Percentiles rank a stretch among this genome's conserved stretches.
These are phyloP conservation scores for Sarcophaga rosellei DNA, from an alignment of 2,888 invertebrate species.

Conservation along the genomic window DNA sequence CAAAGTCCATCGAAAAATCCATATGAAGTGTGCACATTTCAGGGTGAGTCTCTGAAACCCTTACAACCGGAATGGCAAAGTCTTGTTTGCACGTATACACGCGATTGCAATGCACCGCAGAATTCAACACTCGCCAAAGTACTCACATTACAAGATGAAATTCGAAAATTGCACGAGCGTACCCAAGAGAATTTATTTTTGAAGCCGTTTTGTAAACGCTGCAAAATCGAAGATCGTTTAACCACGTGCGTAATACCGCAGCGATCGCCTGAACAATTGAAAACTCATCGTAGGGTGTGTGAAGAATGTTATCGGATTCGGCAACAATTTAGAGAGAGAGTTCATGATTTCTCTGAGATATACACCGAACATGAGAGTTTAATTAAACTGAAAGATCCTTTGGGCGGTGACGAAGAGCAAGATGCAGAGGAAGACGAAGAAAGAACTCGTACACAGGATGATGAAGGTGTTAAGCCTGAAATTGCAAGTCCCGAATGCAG, in stretches of 20 bases:
- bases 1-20: conserved; percentile 75
- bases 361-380: conserved; percentile 66
- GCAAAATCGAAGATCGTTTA: conserved; percentile 72
- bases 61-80: conserved; percentile 72
- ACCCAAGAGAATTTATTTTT: conserved; percentile 74
- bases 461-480: conserved; percentile 70
- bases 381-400: conserved; percentile 74
- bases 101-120: conserved; percentile 71
- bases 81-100: conserved; percentile 72
- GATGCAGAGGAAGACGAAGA: conserved; percentile 65
- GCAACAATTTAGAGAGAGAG: conserved; percentile 68
- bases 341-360: conserved; percentile 71
- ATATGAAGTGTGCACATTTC: conserved; percentile 76
- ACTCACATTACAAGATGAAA: conserved; percentile 76
- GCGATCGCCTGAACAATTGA: conserved; percentile 72
- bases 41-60: conserved; percentile 70
- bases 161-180: conserved; percentile 74
- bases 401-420: conserved; percentile 69
- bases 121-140: conserved; percentile 74
- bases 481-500: conserved; percentile 75
- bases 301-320: conserved; percentile 72
- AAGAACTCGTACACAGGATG: conserved; percentile 67
- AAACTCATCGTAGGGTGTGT: conserved; percentile 72
- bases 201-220: conserved; percentile 70
- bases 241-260: conserved; percentile 74